Conservation (phyloP, 2,113 vertebrate genomes). For the Climacteris rufus region DNA sequence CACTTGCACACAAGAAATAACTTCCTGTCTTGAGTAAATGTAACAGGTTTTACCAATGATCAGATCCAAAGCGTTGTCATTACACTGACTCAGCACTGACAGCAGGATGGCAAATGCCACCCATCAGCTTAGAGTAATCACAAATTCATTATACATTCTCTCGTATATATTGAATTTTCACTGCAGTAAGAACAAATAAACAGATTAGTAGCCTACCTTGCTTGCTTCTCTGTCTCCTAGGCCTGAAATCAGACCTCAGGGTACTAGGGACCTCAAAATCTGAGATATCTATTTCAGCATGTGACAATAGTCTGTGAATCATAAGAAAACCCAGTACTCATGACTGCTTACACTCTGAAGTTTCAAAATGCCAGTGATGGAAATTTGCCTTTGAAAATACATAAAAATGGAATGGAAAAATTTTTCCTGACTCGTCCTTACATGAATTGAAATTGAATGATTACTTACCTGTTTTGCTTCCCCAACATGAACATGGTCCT, state of each 20-base stretch:
- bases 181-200: neutral
- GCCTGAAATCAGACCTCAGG: neutral
- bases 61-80: neutral
- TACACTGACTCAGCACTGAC: neutral
- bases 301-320: neutral
- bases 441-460: neutral
- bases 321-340: neutral
- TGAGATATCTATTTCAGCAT: neutral
- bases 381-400: neutral
- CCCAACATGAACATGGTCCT: constrained; percentile 78
- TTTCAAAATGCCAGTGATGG: neutral
- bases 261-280: neutral
- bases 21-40: neutral
- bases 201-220: neutral
- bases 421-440: neutral
- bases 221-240: neutral
- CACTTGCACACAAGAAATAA: neutral
- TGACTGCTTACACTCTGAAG: neutral
- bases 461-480: constrained; percentile 81
- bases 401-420: neutral
- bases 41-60: neutral
- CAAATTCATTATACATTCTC: neutral
- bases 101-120: neutral
- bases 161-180: neutral
- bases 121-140: neutral